Base-by-base conservation (phyloP, 2,888 invertebrate species). In the Pseudococcus viburni region DNA sequence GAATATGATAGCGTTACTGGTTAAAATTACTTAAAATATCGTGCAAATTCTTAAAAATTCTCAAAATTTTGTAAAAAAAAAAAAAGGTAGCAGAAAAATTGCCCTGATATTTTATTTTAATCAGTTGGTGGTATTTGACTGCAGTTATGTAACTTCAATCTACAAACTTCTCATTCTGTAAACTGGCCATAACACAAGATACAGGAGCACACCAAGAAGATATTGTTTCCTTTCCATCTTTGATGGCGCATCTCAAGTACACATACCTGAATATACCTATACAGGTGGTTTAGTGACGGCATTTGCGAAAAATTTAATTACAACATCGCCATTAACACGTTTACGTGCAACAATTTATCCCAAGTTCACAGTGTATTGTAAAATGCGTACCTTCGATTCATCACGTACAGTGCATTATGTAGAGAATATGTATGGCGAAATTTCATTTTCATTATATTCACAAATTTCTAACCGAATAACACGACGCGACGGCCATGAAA, bases 221-320 rank as follows among this genome's bases (percentile, higher is more conserved):
- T 33, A 42, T 42, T 42, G 42, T 42, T 42, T 42, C 5, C 9
- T 42, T 42, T 42, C 9, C 9, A 33, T 42, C 5, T 42, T 42
- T 9, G 42, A 42, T 42, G 42, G 42, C 42, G 42, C 42, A 42
- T 7, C 42, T 42, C 42, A 42, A 42, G 42, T 42, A 42, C 42
- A 42, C 42, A 42, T 42, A 42, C 42, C 42, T 42, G 42, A 42
- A 42, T 42, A 42, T 9, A 51, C 12, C 11, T 51, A 51, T 51
- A 51, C 0, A 12, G 12, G 12, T 15, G 11, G 15, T 15, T 15
- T 15, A 51, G 48, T 15, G 48, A 17, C 19, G 64, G 64, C 64
- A 64, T 64, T 22, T 64, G 64, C n/a, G 64, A 64, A 64, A 64
- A 64, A 64, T 64, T 55, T 64, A 64, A 64, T 64, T 64, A 64